Evolutionary conservation across 2,888 invertebrate genomes (phyloP), one percentile per base, ranked within the genome.

Genomic region (Blastobasis adustella): DNA sequence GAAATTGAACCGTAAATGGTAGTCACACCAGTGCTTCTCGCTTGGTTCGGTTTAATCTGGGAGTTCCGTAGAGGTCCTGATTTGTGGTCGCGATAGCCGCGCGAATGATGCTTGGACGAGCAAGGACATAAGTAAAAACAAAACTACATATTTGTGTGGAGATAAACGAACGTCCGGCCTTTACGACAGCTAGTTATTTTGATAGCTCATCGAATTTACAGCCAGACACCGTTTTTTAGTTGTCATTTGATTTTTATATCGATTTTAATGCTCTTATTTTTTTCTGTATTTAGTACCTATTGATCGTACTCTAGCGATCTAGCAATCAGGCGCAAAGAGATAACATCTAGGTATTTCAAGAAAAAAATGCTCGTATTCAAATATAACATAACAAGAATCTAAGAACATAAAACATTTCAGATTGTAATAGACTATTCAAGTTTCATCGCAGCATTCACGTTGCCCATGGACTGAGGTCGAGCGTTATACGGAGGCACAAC

Each of bases 121-220:
- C 77, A 81, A 80, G 77, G 80, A 82, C 80, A 75, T 66, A 69
- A 70, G 69, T 74, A 72, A 76, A 23, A 83, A 82, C 77, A 80
- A 82, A 82, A 81, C 71, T 74, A 76, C 68, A 66, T 53, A 50
- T 55, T 55, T 55, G 50, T 50, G 54, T 46, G 10, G 36, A 55
- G 57, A 56, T 58, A 55, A 59, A 51, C 47, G 36, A 44, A 49
- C 50, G 51, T 55, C 55, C 54, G 50, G 52, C 42, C 53, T 42
- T 54, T 42, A 51, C 50, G 46, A 54, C 51, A 51, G 46, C 51
- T 54, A 54, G 52, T 53, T 52, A 54, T 57, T 56, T 51, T 54
- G 58, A 58, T 54, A 53, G 54, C 45, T 54, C 53, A 51, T 53
- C 52, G 52, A 50, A 52, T 50, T 47, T 52, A 46, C 43, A 37